Conservation (phyloP, 2,888 invertebrate species). For the Brachypterus glaber region DNA sequence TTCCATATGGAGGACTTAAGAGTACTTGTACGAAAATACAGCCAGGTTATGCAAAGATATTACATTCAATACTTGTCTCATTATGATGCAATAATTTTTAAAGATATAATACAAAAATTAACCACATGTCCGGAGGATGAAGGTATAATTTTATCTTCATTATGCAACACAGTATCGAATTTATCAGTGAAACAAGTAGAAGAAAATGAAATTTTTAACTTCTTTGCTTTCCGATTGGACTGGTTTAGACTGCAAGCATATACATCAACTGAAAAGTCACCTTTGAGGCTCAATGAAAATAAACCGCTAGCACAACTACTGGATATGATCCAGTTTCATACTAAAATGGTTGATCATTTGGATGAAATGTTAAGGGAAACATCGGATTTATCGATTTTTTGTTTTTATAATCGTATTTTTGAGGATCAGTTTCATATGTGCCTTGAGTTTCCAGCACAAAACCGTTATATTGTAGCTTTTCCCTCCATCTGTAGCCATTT, state of each 20-base stretch:
- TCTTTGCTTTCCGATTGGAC: constrained; percentile 82
- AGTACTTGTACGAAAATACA: constrained; percentile 89
- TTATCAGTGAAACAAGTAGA: constrained; percentile 91
- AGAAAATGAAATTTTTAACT: constrained; percentile 92
- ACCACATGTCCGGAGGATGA: constrained; percentile 90
- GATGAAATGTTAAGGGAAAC: constrained; percentile 96
- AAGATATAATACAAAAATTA: constrained; percentile 71
- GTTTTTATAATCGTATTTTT: constrained; percentile 94
- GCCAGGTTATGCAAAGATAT: constrained; percentile 69
- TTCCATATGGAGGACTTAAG: constrained; percentile 98
- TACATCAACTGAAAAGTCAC: constrained; percentile 76
- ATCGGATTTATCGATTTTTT: constrained; percentile 94
- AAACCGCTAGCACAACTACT: constrained; percentile 81
- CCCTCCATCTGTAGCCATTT: constrained; percentile 97
- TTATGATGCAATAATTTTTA: constrained; percentile 88
- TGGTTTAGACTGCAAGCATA: constrained; percentile 97
- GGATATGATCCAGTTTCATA: constrained; percentile 94
- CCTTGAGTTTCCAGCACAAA: constrained; percentile 96
- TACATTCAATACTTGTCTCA: constrained; percentile 95
- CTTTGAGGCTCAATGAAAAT: constrained; percentile 70
- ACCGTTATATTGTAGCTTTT: constrained; percentile 94
- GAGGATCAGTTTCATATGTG: constrained; percentile 99
- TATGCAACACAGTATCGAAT: constrained; percentile 79
- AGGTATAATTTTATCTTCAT: constrained; percentile 83
- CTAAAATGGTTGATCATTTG: constrained; percentile 95